Conservation (phyloP, 1,140 invertebrate species). For the Drosophila littoralis region DNA sequence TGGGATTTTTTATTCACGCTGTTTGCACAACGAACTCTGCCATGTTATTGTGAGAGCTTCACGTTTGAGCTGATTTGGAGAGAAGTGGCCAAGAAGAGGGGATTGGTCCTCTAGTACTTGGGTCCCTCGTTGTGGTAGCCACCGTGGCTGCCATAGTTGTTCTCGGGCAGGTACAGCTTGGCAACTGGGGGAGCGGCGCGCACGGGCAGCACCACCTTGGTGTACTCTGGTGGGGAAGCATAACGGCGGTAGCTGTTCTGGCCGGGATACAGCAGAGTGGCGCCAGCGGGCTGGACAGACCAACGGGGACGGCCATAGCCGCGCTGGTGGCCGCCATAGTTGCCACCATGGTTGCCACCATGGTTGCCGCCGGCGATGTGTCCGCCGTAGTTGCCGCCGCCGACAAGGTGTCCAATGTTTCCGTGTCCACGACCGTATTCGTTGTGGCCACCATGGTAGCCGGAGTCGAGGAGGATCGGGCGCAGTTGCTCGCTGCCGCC, state of each 20-base stretch:
- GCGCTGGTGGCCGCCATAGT: constrained; percentile 35
- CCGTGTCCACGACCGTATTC: constrained; percentile 8
- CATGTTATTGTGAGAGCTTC: constrained; percentile 4
- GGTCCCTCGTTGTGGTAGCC: constrained; percentile 29
- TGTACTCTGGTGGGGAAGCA: constrained; percentile 64
- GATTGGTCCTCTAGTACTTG: constrained; percentile 26
- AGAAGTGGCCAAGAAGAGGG: not conserved
- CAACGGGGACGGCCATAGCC: constrained; percentile 52
- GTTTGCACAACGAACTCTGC: constrained; percentile 14
- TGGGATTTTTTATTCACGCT: constrained; percentile 38
- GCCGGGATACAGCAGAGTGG: constrained; percentile 68
- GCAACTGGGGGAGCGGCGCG: constrained; percentile 62
- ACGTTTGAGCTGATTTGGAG: not conserved
- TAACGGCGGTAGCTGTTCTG: constrained; percentile 68
- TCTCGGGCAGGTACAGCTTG: constrained; percentile 69
- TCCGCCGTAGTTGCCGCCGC: constrained; percentile 37
- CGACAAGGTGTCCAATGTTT: constrained; percentile 3
- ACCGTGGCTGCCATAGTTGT: constrained; percentile 53
- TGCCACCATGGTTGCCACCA: not conserved
- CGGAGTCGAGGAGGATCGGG: constrained; percentile 37
- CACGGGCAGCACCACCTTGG: constrained; percentile 70
- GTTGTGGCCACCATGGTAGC: constrained; percentile 20
- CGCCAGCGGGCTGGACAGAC: constrained; percentile 71
- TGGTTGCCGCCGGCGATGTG: constrained; percentile 16
- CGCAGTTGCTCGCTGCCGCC: constrained; percentile 38